Percentiles rank a stretch among this genome's conserved stretches.
Conservation (phyloP, 1,140 invertebrate species). For the Drosophila rhopaloa region DNA sequence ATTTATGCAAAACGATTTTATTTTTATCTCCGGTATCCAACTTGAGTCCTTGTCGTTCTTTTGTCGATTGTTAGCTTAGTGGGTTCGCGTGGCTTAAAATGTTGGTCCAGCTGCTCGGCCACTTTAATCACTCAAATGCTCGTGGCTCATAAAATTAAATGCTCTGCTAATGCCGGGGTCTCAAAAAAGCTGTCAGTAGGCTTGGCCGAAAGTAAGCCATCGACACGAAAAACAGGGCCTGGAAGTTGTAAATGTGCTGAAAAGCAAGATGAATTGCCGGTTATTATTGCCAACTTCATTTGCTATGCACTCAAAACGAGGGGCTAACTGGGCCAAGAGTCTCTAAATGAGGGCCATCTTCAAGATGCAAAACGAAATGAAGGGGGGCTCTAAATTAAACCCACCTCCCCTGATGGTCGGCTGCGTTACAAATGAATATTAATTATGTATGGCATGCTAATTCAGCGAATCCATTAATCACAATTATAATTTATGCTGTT, state of each 20-base stretch:
- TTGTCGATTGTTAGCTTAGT: constrained; percentile 42
- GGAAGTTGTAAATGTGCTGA: constrained; percentile 68
- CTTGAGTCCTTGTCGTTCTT: constrained; percentile 21
- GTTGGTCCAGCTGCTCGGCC: constrained; percentile 12
- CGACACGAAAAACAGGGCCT: constrained; percentile 8
- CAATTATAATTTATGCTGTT: constrained; percentile 53
- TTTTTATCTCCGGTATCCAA: constrained; percentile 43
- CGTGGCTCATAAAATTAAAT: constrained; percentile 57
- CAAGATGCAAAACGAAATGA: constrained; percentile 30
- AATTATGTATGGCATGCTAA: constrained; percentile 54
- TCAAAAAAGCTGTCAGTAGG: background rate
- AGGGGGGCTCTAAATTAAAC: constrained; percentile 21
- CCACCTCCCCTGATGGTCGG: constrained; percentile 18
- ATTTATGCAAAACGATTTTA: constrained; percentile 75
- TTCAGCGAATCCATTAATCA: constrained; percentile 65
- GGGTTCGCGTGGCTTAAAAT: constrained; percentile 9
- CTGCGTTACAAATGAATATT: constrained; percentile 50
- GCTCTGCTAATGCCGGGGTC: constrained; percentile 5
- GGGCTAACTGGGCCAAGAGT: constrained; percentile 24
- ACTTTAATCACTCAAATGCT: constrained; percentile 37
- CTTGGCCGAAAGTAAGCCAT: constrained; percentile 7
- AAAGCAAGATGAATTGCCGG: constrained; percentile 68
- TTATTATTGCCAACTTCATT: constrained; percentile 67
- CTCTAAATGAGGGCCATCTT: constrained; percentile 45
- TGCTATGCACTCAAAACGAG: constrained; percentile 31